Base-by-base conservation (phyloP, 2,888 invertebrate species). In the Thymelicus sylvestris region DNA sequence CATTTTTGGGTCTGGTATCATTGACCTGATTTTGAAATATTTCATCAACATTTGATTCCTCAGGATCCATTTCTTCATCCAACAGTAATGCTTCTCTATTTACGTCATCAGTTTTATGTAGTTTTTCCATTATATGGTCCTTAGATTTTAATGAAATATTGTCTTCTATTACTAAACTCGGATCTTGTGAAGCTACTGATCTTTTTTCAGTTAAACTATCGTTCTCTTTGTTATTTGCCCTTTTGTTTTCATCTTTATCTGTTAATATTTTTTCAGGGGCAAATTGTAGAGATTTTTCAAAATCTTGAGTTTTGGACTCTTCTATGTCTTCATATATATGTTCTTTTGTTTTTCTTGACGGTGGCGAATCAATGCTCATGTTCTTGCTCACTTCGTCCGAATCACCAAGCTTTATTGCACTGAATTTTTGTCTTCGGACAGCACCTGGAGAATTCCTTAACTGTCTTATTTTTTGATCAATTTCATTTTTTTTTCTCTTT, bases 261-360 rank as follows among this genome's bases (percentile, higher is more conserved):
- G 80, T 79, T 55, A 76, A 74, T 57, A 75, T 71, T 72, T 89
- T 90, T 68, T 93, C 88, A 72, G 88, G 85, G 7, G 93, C 91
- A 79, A 94, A 95, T 73, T 95, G 92, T n/a, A 94, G 84, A 68
- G 85, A 86, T 78, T 94, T 94, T 73, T 90, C 91, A 2, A 73
- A 72, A 74, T 91, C 84, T 52, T 83, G 79, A 65, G 83, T 83
- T 81, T 88, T 88, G 12, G 87, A 85, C 76, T 92, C 90, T 73
- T 94, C 95, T 75, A 95, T 95, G 73, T 95, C 95, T 86, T 95
- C 95, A 75, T 95, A 95, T 72, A 95, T 94, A 80, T 95, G 95
- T 74, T 95, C 95, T 77, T 94, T 94, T 74, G 93, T 94, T 79
- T 94, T 91, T 72, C 94, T 90, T 6, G 91, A 89, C 3, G 89